Base-by-base conservation (phyloP, 2,888 invertebrate genomes). In the Schrankia costaestrigalis region DNA sequence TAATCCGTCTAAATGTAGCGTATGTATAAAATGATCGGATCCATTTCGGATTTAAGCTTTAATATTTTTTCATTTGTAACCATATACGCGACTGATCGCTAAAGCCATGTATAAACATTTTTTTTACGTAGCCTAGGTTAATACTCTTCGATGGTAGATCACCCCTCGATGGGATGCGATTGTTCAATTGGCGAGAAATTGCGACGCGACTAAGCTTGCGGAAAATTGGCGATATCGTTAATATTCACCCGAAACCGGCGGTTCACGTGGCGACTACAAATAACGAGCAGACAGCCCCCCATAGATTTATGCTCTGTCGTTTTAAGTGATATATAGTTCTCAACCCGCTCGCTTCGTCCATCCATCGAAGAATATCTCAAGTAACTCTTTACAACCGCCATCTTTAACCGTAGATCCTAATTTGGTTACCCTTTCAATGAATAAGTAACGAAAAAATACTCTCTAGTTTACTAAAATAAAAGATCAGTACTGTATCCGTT, bases 221-320 rank as follows among this genome's bases (percentile, higher is more conserved):
- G 82, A 87, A 86, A 87, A 87, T 87, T 85, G 87, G 79, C 83
- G 85, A 85, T 86, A 86, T 85, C 82, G 84, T 86, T 87, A 87
- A 87, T 87, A 87, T 86, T 87, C 86, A 86, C 82, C 87, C 80
- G 79, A 85, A 85, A 84, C 81, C 71, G 63, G 68, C 71, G 78
- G 76, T 79, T 82, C 82, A 84, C 85, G 83, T 82, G 81, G 84
- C 78, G 82, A 83, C 86, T 82, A 80, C 84, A 83, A 86, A 85
- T 85, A 85, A 86, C 84, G 73, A 78, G 77, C 70, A 72, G 81
- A 80, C 81, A 76, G 65, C 69, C 73, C 66, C n/a, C 79, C 67
- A 76, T 80, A 77, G 82, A 87, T 86, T 86, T 87, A 86, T 84
- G 78, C 68, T 71, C 75, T 72, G 82, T 81, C 86, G 83, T 76